Evolutionary conservation across 2,113 vertebrate species (phyloP), one percentile per base, ranked within the genome.

Genomic region (Pholis gunnellus): DNA sequence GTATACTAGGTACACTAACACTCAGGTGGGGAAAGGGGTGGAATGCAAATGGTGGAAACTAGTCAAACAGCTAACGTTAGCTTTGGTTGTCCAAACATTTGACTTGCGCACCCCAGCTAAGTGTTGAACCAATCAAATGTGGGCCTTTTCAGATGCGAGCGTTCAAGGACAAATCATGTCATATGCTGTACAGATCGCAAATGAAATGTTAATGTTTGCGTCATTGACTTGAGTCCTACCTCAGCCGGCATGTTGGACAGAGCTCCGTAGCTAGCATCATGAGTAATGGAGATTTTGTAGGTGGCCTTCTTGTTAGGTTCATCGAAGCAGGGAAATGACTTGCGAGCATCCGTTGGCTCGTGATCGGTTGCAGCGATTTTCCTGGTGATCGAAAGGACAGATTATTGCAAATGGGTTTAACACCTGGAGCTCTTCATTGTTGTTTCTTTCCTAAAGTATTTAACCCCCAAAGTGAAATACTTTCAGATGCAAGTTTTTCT

Each of bases 281-380:
- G 97, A 71, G 95, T 85, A 75, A 99, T 97, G 52, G 96, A 95
- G 86, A 99, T 95, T 0, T 20, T 96, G 81, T 96, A 99, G 29
- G 98, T 99, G 66, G 98, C 96, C 87, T 99, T 99, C 95, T 98
- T 99, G 93, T 99, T 99, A 34, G 98, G 98, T 81, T 99, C 98
- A 4, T 99, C 98, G 79, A 99, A 99, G 88, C 98, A 99, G 60
- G 98, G 98, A 81, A 99, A 99, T 0, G 98, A 96, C 91, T 99
- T 99, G 46, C 98, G 96, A 42, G 98, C 98, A 56, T 99, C 98
- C 38, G 98, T 99, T 54, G 98, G 98, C 87, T 99, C 98, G 8
- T 99, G 98, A 93, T 99, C 98, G 8, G 98, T 98, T 34, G 98
- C 98, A 57, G 97, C 98, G 83, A 99, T 99, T 91, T 97, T 99